These are phyloP conservation scores for Scarus forsteni DNA, from an alignment of 2,797 vertebrate genomes.

Conservation along the genomic window DNA sequence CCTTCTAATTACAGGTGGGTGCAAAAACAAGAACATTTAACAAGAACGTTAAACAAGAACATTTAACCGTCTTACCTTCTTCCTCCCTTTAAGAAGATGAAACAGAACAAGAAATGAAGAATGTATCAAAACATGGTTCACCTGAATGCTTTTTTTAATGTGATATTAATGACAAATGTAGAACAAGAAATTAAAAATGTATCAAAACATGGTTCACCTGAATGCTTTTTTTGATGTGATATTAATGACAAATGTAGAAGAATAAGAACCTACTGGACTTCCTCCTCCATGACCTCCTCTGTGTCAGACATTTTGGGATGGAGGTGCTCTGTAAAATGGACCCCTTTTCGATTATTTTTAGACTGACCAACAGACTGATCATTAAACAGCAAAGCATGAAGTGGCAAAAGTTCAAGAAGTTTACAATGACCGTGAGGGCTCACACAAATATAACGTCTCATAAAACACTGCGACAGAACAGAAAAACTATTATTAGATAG, in stretches of 20 bases:
- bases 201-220: neutral
- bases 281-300: slow-evolving; percentile 76
- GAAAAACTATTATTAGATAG: neutral
- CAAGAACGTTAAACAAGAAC: neutral
- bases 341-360: slow-evolving; percentile 66
- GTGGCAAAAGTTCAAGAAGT: slow-evolving; percentile 19
- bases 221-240: neutral
- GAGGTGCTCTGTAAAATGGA: slow-evolving; percentile 68
- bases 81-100: slow-evolving; percentile 65
- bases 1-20: neutral
- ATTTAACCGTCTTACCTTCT: slow-evolving; percentile 69
- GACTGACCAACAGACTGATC: slow-evolving; percentile 49
- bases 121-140: neutral
- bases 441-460: slow-evolving; percentile 11
- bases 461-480: neutral
- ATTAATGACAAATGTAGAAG: slow-evolving; percentile 2
- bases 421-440: slow-evolving; percentile 6
- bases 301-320: slow-evolving; percentile 80
- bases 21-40: neutral
- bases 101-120: neutral
- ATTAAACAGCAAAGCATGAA: slow-evolving; percentile 47
- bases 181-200: neutral
- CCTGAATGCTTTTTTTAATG: neutral
- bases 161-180: neutral
- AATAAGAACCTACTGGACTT: slow-evolving; percentile 74